These are phyloP conservation scores for Drosophila anceps DNA, from an alignment of 2,888 invertebrate species.

Conservation along the genomic window DNA sequence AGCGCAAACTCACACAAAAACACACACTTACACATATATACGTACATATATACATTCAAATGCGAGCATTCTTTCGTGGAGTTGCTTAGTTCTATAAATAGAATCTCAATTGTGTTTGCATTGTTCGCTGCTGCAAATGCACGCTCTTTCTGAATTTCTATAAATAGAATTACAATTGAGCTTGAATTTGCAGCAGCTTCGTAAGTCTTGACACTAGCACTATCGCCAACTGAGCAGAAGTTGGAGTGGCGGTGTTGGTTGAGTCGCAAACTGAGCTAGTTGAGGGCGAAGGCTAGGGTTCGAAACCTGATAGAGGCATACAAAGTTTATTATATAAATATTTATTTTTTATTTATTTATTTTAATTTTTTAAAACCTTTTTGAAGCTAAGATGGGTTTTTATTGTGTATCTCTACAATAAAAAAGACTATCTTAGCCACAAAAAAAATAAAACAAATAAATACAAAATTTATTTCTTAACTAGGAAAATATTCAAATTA, in stretches of 20 bases:
- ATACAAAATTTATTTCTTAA: not conserved
- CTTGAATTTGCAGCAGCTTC: not conserved
- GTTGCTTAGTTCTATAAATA: not conserved
- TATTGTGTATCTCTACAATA: too few species aligned
- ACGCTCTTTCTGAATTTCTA: not conserved
- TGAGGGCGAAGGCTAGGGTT: not conserved
- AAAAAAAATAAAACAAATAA: too few species aligned
- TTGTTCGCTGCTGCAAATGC: not conserved
- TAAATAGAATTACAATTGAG: not conserved
- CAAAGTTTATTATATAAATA: not conserved
- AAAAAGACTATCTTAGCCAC: too few species aligned
- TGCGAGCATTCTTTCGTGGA: not conserved
- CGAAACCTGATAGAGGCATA: not conserved
- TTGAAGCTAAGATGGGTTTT: too few species aligned
- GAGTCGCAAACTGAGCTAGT: not conserved
- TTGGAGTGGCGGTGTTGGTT: not conserved
- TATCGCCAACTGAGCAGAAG: not conserved
- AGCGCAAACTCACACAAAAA: not conserved
- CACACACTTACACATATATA: not conserved
- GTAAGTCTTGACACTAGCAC: not conserved
- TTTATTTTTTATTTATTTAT: not conserved
- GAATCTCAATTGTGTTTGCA: not conserved
- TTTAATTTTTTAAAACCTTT: too few species aligned
- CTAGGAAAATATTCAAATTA: too few species aligned
- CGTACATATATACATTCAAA: not conserved